Percentiles rank a stretch among this genome's conserved stretches.
phyloP scores from a whole-genome alignment of 2,797 vertebrate genomes.

The Ataeniobius toweri region DNA sequence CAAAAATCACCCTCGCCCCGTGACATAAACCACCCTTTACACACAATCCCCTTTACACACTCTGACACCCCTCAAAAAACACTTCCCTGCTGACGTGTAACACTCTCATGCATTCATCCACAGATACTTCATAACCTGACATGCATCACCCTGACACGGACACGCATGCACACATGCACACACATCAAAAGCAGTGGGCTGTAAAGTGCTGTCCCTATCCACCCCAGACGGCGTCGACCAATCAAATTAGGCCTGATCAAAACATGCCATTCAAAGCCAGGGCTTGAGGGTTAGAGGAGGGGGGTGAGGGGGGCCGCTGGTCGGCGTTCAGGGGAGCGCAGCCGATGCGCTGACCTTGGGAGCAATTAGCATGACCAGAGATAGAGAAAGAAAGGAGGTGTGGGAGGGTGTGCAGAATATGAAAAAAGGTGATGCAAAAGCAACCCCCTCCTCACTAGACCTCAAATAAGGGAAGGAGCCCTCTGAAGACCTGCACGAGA shows the following conservation, averaged over 20 bases:
- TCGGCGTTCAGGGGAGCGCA: conserved; percentile 63
- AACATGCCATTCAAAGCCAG: conserved; percentile 82
- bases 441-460: conserved; percentile 56
- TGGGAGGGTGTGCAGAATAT: conserved; percentile 65
- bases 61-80: conserved; percentile 80
- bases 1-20: conserved; percentile 64
- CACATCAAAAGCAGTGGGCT: conserved; percentile 77
- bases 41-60: conserved; percentile 70
- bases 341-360: conserved; percentile 79
- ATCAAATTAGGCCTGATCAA: conserved; percentile 85
- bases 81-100: conserved; percentile 73
- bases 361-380: conserved; percentile 83
- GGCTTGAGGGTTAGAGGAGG: conserved; percentile 26
- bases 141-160: conserved; percentile 74
- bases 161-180: conserved; percentile 64
- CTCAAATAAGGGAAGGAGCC: conserved; percentile 65
- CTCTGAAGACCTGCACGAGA: conserved; percentile 64
- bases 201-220: conserved; percentile 78
- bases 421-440: conserved; percentile 66
- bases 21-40: conserved; percentile 72
- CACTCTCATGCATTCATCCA: conserved; percentile 74
- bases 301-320: background rate
- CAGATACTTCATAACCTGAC: conserved; percentile 79
- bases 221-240: conserved; percentile 74
- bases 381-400: conserved; percentile 19